phyloP scores from a whole-genome alignment of 2,888 invertebrate species.

The Stenichneumon culpator region DNA sequence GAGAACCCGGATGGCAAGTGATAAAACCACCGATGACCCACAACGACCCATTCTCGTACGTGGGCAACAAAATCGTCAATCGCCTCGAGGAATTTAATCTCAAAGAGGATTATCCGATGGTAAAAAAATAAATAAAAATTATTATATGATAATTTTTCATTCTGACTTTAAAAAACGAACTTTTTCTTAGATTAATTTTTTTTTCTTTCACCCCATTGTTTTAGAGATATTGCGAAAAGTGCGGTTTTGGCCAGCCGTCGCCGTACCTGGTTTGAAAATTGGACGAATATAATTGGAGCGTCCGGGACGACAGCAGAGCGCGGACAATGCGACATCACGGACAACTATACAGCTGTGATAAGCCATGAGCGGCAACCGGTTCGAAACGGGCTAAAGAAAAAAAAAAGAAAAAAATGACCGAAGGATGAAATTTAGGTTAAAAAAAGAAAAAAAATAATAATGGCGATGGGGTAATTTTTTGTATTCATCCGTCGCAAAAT shows the following conservation, averaged over 20 bases:
- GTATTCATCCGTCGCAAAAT: too few relatives aligned
- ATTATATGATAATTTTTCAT: too few relatives aligned
- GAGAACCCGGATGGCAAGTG: conserved; percentile 87
- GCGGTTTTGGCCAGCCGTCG: conserved; percentile 76
- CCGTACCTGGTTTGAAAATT: conserved; percentile 70
- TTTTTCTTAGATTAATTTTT: not conserved
- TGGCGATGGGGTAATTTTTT: too few relatives aligned
- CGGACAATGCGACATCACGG: not conserved
- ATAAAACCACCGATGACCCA: conserved; percentile 87
- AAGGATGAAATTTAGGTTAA: not conserved
- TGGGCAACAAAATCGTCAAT: conserved; percentile 88
- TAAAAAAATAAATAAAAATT: conserved; percentile 77
- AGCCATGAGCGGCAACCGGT: conserved; percentile 73
- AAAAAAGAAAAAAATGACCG: not conserved
- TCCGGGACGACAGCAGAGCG: conserved; percentile 1
- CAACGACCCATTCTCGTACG: conserved; percentile 87
- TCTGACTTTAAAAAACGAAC: too few relatives aligned
- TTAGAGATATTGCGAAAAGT: conserved; percentile 75
- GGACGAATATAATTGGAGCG: not conserved
- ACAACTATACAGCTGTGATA: conserved; percentile 52
- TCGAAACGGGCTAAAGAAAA: conserved; percentile 19
- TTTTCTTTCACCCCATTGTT: conserved; percentile 19
- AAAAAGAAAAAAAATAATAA: not conserved
- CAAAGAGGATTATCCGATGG: conserved; percentile 87
- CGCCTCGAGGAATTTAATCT: conserved; percentile 87